Evolutionary conservation across 2,888 invertebrate genomes (phyloP).

Genomic region (Andrena hattorfiana): DNA sequence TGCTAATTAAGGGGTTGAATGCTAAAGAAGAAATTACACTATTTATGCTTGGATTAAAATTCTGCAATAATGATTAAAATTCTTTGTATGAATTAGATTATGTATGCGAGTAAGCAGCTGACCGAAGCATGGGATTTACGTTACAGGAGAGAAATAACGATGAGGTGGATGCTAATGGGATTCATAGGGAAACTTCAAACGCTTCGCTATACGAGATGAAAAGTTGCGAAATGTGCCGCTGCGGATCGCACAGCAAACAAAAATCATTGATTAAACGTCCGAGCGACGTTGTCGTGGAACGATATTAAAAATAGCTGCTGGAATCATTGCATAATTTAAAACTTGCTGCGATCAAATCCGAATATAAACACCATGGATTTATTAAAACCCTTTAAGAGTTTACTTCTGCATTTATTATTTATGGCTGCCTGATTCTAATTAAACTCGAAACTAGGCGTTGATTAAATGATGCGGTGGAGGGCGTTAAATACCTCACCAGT

Average conservation of each 20-base stretch:
- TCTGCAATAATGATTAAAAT: not conserved
- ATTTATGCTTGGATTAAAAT: not conserved
- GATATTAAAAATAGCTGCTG: not conserved
- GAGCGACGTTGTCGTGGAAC: not conserved
- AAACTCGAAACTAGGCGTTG: not conserved
- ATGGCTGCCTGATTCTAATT: not conserved
- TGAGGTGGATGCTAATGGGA: constrained; percentile 18
- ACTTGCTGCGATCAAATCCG: not conserved
- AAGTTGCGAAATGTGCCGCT: not conserved
- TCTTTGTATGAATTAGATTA: not conserved
- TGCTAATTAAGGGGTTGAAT: too few species aligned
- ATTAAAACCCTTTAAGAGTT: not conserved
- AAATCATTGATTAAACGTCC: constrained; percentile 2
- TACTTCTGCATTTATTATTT: too few species aligned
- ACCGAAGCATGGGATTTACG: not conserved
- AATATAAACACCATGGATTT: not conserved
- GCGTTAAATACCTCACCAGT: too few species aligned
- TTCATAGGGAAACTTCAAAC: constrained; percentile 13
- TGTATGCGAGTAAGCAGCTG: not conserved
- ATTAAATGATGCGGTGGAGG: too few species aligned
- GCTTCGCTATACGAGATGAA: not conserved
- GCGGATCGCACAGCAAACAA: not conserved
- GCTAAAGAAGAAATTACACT: too few species aligned
- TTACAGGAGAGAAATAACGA: constrained; percentile 7
- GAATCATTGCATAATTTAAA: not conserved